These are phyloP conservation scores for Chinchilla lanigera DNA, from an alignment of 2,113 vertebrate genomes.

Conservation along the genomic window DNA sequence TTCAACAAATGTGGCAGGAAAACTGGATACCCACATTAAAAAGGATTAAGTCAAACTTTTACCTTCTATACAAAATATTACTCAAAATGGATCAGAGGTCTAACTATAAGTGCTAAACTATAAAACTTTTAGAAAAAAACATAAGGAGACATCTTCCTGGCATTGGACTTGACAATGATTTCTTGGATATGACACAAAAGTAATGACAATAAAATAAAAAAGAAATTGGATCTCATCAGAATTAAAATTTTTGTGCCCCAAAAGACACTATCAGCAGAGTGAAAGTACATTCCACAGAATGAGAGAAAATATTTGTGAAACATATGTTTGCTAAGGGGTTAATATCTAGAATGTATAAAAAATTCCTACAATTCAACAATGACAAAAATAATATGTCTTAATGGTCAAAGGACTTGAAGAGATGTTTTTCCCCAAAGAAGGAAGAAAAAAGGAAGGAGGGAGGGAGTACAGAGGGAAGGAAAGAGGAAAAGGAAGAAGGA, in stretches of 20 bases:
- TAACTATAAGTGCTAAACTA: not conserved
- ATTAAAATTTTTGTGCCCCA: not conserved
- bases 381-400: not conserved
- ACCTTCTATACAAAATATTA: not conserved
- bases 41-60: not conserved
- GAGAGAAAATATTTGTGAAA: not conserved
- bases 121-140: not conserved
- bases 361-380: not conserved
- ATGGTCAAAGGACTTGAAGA: not conserved
- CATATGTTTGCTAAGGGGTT: too few species aligned
- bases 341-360: not conserved
- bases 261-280: not conserved
- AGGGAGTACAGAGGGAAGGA: not conserved
- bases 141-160: too few species aligned
- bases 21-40: not conserved
- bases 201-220: not conserved
- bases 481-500: not conserved
- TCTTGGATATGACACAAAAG: not conserved
- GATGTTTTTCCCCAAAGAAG: not conserved
- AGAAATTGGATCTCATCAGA: not conserved
- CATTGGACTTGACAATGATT: not conserved
- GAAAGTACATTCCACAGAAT: not conserved
- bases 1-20: not conserved
- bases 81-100: not conserved
- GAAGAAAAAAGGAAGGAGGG: not conserved